These are phyloP conservation scores for Ceuthmochares aereus DNA, from an alignment of 2,113 vertebrate genomes.

Conservation along the genomic window DNA sequence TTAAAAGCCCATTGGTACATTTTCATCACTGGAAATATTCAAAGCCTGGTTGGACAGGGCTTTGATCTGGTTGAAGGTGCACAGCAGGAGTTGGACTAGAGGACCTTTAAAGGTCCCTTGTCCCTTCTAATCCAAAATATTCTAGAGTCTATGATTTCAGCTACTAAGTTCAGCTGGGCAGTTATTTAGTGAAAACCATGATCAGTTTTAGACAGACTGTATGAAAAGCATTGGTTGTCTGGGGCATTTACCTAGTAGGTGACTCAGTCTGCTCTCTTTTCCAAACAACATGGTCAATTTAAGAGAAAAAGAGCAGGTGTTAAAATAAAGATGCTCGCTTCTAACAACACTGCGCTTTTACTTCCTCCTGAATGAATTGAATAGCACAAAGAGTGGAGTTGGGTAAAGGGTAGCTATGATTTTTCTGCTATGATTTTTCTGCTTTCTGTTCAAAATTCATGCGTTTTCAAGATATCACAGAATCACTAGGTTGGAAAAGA, in stretches of 20 bases:
- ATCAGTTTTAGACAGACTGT: neutral
- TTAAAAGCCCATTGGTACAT: no score
- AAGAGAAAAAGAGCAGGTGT: neutral
- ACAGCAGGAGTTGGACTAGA: no score
- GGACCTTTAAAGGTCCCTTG: no score
- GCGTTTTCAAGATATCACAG: neutral
- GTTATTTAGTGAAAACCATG: neutral
- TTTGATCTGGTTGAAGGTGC: no score
- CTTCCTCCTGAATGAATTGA: neutral
- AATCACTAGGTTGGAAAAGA: no score
- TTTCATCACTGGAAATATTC: no score
- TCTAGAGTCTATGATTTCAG: neutral
- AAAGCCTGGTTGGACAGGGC: no score
- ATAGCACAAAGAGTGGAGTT: neutral
- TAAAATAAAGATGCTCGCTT: neutral
- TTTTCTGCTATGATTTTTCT: neutral
- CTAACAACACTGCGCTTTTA: neutral
- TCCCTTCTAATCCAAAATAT: no score
- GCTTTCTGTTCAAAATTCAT: neutral
- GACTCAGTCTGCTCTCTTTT: neutral
- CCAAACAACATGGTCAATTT: neutral
- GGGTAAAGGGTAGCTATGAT: neutral
- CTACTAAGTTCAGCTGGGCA: neutral
- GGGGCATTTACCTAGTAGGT: neutral
- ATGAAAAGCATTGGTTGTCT: neutral